phyloP scores from a whole-genome alignment of 2,797 vertebrate genomes.

The Falco columbarius region DNA sequence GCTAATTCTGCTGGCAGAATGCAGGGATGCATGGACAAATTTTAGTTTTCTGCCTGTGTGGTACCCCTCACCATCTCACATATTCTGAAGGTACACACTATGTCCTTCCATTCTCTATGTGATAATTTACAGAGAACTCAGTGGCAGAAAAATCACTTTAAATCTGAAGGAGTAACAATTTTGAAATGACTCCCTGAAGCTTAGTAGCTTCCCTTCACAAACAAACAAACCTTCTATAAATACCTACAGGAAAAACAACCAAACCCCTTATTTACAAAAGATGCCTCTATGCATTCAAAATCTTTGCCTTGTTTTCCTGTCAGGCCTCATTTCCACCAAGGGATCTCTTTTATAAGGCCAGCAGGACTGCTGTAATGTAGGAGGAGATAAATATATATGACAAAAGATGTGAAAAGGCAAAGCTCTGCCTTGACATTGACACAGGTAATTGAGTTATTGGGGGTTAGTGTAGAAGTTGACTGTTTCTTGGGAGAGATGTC shows the following conservation, averaged over 20 bases:
- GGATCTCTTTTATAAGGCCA: conserved; percentile 15
- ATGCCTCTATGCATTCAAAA: conserved; percentile 14
- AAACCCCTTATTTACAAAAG: conserved; percentile 27
- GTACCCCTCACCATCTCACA: neutral
- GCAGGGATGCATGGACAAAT: neutral
- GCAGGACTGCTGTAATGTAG: neutral
- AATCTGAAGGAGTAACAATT: conserved; percentile 8
- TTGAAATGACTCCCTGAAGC: conserved; percentile 19
- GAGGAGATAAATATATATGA: conserved; percentile 70
- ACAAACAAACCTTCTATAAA: neutral
- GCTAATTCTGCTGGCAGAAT: neutral
- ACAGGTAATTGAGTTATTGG: conserved; percentile 77
- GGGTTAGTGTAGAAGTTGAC: conserved; percentile 75
- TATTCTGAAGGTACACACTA: neutral
- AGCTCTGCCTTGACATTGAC: conserved; percentile 54
- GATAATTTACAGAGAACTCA: neutral
- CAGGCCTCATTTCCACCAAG: conserved; percentile 42
- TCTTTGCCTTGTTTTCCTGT: conserved; percentile 45
- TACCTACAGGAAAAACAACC: conserved; percentile 5
- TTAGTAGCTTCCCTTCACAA: neutral
- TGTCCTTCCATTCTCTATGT: neutral
- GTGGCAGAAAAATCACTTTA: neutral
- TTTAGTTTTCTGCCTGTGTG: neutral
- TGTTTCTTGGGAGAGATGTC: conserved; percentile 73
- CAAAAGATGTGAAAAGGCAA: conserved; percentile 74